Evolutionary conservation across 2,113 vertebrate genomes (phyloP), one percentile per base, ranked within the genome.

Genomic region (Hoplias malabaricus): DNA sequence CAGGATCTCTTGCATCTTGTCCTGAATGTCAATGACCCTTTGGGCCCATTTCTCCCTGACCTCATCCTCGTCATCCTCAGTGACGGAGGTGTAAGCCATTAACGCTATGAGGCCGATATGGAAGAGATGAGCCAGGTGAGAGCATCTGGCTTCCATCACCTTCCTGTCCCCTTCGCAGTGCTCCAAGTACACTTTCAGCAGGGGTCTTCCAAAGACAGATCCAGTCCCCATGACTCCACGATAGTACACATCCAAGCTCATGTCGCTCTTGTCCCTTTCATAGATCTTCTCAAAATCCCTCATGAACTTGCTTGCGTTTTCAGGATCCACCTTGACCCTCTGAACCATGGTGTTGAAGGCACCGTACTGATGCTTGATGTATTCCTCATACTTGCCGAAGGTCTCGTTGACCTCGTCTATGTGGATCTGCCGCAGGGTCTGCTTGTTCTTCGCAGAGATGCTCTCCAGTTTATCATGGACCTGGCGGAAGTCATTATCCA

Each of bases 51-150:
- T 92, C 4, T 90, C 85, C 2, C 84, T 82, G 50, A 92, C 88
- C 68, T 91, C 88, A 0, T 92, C 91, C 77, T 93, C 92, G 8
- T 93, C 90, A 0, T 93, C 91, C 86, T 93, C 89, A 1, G 85
- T 93, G 29, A 91, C 91, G 1, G 89, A 77, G 6, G 86, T 90
- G 87, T 92, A 93, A 46, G 81, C 93, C 92, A 93, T 93, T 61
- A 93, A 86, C 6, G 91, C 74, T 0, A 93, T 92, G 62, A 93
- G 91, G 21, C 93, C 93, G 61, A 93, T 90, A 50, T 93, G 90
- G 82, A 93, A 93, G 21, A 93, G 86, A 73, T 93, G 89, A 3
- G 83, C 54, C 14, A 93, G 73, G 80, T 93, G 89, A 13, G 88
- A 90, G 65, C 93, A 93, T 65, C 67, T 84, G 53, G 53, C 84